phyloP scores from a whole-genome alignment of 2,797 vertebrate genomes.

The Megalops cyprinoides region DNA sequence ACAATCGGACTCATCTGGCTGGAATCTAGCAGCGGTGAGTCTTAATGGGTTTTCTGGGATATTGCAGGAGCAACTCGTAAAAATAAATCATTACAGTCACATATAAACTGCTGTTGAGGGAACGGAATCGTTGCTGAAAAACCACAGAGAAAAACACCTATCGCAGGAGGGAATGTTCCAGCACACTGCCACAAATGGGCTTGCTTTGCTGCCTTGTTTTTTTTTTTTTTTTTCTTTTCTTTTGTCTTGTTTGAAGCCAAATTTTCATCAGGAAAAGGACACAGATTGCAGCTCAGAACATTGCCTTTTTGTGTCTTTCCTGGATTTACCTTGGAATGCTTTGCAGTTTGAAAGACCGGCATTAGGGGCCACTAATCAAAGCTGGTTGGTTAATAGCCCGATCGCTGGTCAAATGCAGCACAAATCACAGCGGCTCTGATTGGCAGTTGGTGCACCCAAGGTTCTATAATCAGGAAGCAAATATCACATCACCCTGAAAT shows the following conservation, averaged over 20 bases:
- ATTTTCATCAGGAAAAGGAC: background rate
- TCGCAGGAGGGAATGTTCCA: background rate
- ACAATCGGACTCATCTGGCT: background rate
- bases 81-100: background rate
- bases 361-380: background rate
- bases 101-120: background rate
- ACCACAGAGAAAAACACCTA: background rate
- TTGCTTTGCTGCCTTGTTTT: background rate
- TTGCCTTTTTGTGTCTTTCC: no score
- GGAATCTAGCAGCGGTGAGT: background rate
- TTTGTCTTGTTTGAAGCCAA: background rate
- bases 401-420: background rate
- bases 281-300: background rate
- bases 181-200: background rate
- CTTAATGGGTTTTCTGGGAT: background rate
- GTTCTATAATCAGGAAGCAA: background rate
- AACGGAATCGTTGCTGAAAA: background rate
- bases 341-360: background rate
- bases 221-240: background rate
- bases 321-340: background rate
- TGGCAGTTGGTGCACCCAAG: background rate
- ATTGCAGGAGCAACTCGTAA: background rate
- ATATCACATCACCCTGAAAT: background rate
- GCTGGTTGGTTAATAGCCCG: background rate
- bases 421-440: background rate